phyloP scores from a whole-genome alignment of 2,888 invertebrate species.

The Drosophila mimetica region DNA sequence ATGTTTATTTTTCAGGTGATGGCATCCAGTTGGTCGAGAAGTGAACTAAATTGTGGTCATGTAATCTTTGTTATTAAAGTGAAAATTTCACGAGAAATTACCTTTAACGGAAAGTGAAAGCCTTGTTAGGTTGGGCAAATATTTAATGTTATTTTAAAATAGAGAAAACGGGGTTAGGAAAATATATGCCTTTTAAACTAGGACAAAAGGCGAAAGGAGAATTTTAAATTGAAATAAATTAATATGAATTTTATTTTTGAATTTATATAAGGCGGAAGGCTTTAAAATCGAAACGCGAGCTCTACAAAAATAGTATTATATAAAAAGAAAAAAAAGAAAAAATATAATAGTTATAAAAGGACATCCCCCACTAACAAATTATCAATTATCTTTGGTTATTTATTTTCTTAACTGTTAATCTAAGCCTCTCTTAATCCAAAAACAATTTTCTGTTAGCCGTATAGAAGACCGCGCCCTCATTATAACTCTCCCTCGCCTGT shows the following conservation, averaged over 20 bases:
- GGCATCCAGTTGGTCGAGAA: neutral
- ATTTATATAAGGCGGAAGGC: too few relatives aligned
- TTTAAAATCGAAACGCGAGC: too few relatives aligned
- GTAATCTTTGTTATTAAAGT: conserved; percentile 12
- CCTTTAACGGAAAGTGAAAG: conserved; percentile 23
- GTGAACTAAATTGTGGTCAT: conserved; percentile 15
- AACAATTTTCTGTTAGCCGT: conserved; percentile 8
- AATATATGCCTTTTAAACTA: too few relatives aligned
- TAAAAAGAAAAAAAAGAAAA: too few relatives aligned
- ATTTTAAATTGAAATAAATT: too few relatives aligned
- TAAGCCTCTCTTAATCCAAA: neutral
- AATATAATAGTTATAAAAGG: too few relatives aligned
- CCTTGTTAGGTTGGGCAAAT: neutral
- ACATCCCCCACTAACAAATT: neutral
- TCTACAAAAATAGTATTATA: too few relatives aligned
- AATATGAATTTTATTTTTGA: too few relatives aligned
- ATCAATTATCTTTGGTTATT: conserved; percentile 4
- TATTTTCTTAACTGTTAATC: conserved; percentile 1
- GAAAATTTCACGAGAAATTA: neutral
- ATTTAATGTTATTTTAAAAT: conserved; percentile 1
- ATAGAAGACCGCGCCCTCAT: neutral
- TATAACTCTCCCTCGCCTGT: conserved; percentile 9
- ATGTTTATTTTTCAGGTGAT: conserved; percentile 28
- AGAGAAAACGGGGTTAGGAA: too few relatives aligned
- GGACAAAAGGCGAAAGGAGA: too few relatives aligned